Percentiles rank a stretch among this genome's conserved stretches.
Conservation (phyloP, 2,888 invertebrate genomes). For the Notocelia uddmanniana region DNA sequence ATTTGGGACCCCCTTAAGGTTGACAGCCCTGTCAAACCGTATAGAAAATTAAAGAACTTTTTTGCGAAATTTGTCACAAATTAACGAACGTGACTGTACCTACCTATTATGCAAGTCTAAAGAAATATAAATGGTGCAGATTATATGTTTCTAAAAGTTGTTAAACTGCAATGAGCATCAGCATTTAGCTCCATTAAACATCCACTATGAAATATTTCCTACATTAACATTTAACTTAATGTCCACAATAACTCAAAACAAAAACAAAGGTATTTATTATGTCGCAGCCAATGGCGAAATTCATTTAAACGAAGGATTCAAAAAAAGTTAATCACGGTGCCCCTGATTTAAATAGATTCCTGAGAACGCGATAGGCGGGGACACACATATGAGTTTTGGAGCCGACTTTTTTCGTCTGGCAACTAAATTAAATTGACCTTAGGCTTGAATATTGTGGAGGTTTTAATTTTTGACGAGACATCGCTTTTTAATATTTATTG, state of each 20-base stretch:
- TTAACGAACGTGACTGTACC: neutral
- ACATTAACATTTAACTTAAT: constrained; percentile 31
- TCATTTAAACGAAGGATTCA: constrained; percentile 60
- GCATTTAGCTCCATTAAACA: neutral
- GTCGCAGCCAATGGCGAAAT: constrained; percentile 64
- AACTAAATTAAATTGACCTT: constrained; percentile 77
- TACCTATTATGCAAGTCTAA: neutral
- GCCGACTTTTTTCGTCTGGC: constrained; percentile 72
- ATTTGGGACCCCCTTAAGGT: too few relatives aligned
- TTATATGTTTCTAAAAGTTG: neutral
- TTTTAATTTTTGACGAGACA: constrained; percentile 41
- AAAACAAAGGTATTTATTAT: constrained; percentile 43
- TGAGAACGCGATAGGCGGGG: constrained; percentile 72
- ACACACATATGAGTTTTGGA: constrained; percentile 72
- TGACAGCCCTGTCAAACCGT: too few relatives aligned
- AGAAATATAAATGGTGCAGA: neutral
- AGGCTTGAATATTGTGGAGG: constrained; percentile 54
- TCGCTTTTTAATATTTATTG: constrained; percentile 8
- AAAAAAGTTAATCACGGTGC: constrained; percentile 73
- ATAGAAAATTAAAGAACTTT: too few relatives aligned
- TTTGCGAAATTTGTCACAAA: too few relatives aligned
- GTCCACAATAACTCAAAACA: constrained; percentile 41
- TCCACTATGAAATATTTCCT: constrained; percentile 8
- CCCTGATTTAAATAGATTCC: constrained; percentile 68
- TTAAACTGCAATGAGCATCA: neutral